Evolutionary conservation across 2,888 invertebrate genomes (phyloP).

Genomic region (Nephrotoma appendiculata): DNA sequence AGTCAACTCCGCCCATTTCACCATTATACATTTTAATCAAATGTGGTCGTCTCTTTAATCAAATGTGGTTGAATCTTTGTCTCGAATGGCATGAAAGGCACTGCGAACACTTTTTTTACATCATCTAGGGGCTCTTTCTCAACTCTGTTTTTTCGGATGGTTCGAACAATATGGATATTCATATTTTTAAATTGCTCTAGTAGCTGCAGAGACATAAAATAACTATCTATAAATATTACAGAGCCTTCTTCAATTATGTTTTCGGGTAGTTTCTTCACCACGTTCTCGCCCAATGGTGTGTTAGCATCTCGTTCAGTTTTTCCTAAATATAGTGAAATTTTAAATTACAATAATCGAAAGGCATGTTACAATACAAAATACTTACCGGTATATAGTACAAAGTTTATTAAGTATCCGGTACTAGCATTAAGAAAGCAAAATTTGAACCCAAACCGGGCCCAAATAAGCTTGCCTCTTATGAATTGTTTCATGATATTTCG

Average conservation of each 20-base stretch:
- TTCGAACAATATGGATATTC: background rate
- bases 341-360: background rate
- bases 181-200: too few relatives aligned
- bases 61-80: background rate
- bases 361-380: background rate
- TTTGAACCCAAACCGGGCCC: too few relatives aligned
- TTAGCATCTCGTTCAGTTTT: background rate
- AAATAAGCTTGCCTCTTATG: too few relatives aligned
- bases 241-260: background rate
- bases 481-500: slow-evolving; percentile 17
- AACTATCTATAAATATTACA: too few relatives aligned
- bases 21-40: background rate
- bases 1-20: background rate
- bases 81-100: background rate
- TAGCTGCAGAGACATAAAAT: too few relatives aligned
- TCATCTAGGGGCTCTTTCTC: background rate
- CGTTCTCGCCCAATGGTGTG: background rate
- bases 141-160: background rate
- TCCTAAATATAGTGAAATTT: background rate
- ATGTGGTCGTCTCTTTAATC: too few relatives aligned
- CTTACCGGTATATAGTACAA: background rate
- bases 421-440: background rate
- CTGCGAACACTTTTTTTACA: background rate
- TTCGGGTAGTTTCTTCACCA: background rate
- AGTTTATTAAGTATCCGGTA: background rate